phyloP scores from a whole-genome alignment of 2,888 invertebrate genomes.

The Amorpha juglandis region DNA sequence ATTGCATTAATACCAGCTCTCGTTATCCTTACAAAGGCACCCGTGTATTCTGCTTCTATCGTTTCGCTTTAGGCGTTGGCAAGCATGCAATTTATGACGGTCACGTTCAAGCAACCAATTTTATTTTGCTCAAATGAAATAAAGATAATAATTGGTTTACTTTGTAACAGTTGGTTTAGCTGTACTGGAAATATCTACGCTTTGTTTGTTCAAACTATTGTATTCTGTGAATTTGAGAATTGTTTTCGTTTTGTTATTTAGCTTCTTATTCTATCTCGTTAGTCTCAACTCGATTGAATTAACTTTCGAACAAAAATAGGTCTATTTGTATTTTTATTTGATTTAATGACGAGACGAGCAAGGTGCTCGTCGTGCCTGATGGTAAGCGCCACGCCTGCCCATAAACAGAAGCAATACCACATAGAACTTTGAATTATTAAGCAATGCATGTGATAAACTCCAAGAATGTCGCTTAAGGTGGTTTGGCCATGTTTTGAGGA shows the following conservation, averaged over 20 bases:
- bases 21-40: too few species aligned
- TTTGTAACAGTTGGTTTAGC: slow-evolving; percentile 21
- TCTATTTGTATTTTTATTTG: too few species aligned
- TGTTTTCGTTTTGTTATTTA: background rate
- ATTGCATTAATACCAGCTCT: background rate
- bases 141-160: slow-evolving; percentile 25
- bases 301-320: too few species aligned
- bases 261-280: background rate
- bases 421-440: too few species aligned
- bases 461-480: too few species aligned
- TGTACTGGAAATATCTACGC: background rate
- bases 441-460: too few species aligned
- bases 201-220: background rate
- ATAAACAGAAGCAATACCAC: too few species aligned
- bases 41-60: background rate
- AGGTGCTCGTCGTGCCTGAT: too few species aligned
- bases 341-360: too few species aligned
- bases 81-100: slow-evolving; percentile 3
- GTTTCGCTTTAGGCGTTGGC: slow-evolving; percentile 23
- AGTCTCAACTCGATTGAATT: too few species aligned
- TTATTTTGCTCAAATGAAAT: slow-evolving; percentile 25
- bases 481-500: too few species aligned
- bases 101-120: slow-evolving; percentile 27
- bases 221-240: background rate
- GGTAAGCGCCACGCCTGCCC: too few species aligned